Percentiles rank a stretch among this genome's conserved stretches.
Conservation (phyloP, 2,888 invertebrate genomes). For the Rhagium mordax region DNA sequence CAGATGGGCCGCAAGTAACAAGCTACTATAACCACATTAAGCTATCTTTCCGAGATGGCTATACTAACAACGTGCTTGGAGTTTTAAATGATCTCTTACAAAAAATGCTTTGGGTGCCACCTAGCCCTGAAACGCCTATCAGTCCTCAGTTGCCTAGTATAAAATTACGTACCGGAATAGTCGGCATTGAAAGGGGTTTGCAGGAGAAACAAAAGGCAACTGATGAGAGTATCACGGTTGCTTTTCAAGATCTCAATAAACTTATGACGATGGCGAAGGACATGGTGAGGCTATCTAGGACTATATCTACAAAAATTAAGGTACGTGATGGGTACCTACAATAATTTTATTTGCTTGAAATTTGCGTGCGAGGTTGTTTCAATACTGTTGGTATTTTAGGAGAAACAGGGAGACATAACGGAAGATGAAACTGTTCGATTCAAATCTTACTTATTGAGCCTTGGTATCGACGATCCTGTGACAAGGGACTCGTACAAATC, state of each 20-base stretch:
- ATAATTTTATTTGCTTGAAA: no score
- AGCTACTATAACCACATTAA: slow-evolving; percentile 85
- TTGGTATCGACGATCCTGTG: slow-evolving; percentile 98
- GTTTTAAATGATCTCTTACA: slow-evolving; percentile 77
- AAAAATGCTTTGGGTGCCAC: slow-evolving; percentile 77
- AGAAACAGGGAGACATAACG: slow-evolving; percentile 94
- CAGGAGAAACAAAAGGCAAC: slow-evolving; percentile 93
- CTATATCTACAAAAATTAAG: slow-evolving; percentile 92
- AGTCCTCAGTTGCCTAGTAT: slow-evolving; percentile 70
- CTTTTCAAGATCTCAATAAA: slow-evolving; percentile 95
- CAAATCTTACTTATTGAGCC: slow-evolving; percentile 95
- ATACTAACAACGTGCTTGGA: slow-evolving; percentile 77
- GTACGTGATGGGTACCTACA: slow-evolving; percentile 50
- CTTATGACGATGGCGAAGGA: slow-evolving; percentile 98
- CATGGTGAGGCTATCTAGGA: slow-evolving; percentile 94
- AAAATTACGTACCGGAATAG: slow-evolving; percentile 89
- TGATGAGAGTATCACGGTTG: slow-evolving; percentile 91
- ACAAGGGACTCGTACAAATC: slow-evolving; percentile 92
- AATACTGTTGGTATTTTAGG: slow-evolving; percentile 65
- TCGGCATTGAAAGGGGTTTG: slow-evolving; percentile 94
- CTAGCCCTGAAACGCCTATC: slow-evolving; percentile 56
- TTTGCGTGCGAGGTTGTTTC: background rate
- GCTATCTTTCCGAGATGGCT: slow-evolving; percentile 89
- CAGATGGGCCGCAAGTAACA: slow-evolving; percentile 81
- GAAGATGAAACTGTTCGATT: slow-evolving; percentile 97